phyloP scores from a whole-genome alignment of 1,140 invertebrate species.

The Drosophila aff. region DNA sequence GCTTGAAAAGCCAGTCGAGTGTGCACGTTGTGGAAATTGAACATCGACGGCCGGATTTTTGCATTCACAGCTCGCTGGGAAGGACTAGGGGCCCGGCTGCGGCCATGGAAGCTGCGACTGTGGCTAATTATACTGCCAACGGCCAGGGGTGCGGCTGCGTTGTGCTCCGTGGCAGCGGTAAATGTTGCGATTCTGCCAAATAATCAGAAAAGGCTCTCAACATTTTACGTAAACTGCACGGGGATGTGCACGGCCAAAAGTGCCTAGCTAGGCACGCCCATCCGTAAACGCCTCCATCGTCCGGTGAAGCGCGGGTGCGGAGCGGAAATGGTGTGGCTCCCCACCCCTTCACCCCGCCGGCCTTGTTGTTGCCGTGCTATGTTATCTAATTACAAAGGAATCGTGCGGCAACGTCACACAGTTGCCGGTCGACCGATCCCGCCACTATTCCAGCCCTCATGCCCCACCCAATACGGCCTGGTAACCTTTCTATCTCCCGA shows the following conservation, averaged over 20 bases:
- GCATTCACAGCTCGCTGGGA: conserved; percentile 27
- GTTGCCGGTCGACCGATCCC: conserved; percentile 47
- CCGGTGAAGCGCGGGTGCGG: conserved; percentile 2
- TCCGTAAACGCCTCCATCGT: conserved; percentile 34
- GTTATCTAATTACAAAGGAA: conserved; percentile 84
- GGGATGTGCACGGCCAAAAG: conserved; percentile 21
- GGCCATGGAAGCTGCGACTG: conserved; percentile 5
- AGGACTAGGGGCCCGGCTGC: neutral
- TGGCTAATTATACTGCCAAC: conserved; percentile 67
- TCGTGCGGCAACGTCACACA: conserved; percentile 68
- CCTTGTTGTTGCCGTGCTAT: conserved; percentile 74
- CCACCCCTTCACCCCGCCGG: neutral
- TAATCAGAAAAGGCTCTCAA: conserved; percentile 78
- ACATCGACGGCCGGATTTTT: conserved; percentile 45
- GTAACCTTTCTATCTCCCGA: conserved; percentile 2
- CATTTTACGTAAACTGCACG: conserved; percentile 65
- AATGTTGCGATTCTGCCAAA: conserved; percentile 78
- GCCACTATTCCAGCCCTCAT: conserved; percentile 8
- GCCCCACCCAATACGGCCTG: neutral
- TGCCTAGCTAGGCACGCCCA: conserved; percentile 21
- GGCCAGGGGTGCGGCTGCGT: conserved; percentile 1
- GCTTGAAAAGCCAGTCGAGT: conserved; percentile 51
- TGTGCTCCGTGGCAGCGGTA: conserved; percentile 49
- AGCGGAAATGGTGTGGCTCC: conserved; percentile 59
- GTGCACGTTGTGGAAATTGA: conserved; percentile 46